A percentile compares a stretch with the other conserved stretches of the same genome.
phyloP scores from a whole-genome alignment of 1,140 invertebrate species.

The Brachionus asplanchnoidis region DNA sequence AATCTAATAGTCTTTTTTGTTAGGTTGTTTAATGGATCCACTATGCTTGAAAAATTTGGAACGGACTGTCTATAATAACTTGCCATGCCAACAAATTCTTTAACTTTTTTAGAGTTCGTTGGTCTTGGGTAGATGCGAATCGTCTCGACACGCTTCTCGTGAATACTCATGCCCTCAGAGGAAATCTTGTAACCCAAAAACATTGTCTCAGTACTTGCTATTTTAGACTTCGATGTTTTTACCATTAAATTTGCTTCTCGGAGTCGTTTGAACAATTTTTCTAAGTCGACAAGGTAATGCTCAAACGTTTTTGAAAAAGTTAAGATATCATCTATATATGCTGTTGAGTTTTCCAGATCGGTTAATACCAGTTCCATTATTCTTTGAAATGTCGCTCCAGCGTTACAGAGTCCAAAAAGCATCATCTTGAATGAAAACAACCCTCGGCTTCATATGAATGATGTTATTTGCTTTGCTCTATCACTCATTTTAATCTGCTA shows the following conservation, averaged over 20 bases:
- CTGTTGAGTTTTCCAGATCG: slow-evolving; percentile 25
- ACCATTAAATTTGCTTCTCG: slow-evolving; percentile 27
- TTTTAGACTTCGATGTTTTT: not conserved
- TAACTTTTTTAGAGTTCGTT: slow-evolving; percentile 45
- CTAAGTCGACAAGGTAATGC: slow-evolving; percentile 53
- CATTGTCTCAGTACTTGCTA: not conserved
- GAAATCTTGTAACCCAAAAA: not conserved
- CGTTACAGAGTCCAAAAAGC: slow-evolving; percentile 56
- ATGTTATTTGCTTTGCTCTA: slow-evolving; percentile 45
- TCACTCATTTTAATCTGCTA: slow-evolving; percentile 49
- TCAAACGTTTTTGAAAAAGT: slow-evolving; percentile 51
- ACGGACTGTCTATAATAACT: slow-evolving; percentile 43
- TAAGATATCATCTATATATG: slow-evolving; percentile 61
- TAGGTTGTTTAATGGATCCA: slow-evolving; percentile 46
- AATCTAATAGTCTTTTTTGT: slow-evolving; percentile 45
- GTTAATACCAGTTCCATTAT: slow-evolving; percentile 57
- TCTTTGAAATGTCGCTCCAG: slow-evolving; percentile 57
- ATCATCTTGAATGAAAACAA: slow-evolving; percentile 43
- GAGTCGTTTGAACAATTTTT: slow-evolving; percentile 51
- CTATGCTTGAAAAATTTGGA: slow-evolving; percentile 31
- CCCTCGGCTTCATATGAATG: slow-evolving; percentile 27
- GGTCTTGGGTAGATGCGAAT: slow-evolving; percentile 44
- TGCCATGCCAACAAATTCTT: slow-evolving; percentile 43
- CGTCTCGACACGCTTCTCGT: not conserved
- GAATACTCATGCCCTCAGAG: not conserved